phyloP scores from a whole-genome alignment of 2,888 invertebrate genomes.

The Kuschelorhynchus macadamiae region DNA sequence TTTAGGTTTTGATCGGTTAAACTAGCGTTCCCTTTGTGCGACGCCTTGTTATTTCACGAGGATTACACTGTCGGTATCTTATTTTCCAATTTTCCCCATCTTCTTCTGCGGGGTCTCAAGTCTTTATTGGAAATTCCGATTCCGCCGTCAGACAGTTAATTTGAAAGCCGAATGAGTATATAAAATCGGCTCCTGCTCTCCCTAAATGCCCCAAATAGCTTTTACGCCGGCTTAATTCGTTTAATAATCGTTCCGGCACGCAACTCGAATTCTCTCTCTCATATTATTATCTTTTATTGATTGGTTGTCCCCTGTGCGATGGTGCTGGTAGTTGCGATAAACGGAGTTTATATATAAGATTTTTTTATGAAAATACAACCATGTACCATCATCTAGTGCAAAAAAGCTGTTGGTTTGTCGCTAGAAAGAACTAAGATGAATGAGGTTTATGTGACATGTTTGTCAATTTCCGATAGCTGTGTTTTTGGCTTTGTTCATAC shows the following conservation, averaged over 20 bases:
- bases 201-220: conserved; percentile 63
- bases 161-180: conserved; percentile 62
- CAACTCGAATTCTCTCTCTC: conserved; percentile 52
- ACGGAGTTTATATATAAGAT: conserved; percentile 9
- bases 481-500: no score
- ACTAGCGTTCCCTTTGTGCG: no score
- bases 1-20: no score
- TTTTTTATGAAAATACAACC: no score
- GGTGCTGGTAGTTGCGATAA: conserved; percentile 8
- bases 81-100: conserved; percentile 45
- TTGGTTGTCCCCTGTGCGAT: conserved; percentile 18
- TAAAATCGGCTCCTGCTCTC: conserved; percentile 60
- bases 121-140: conserved; percentile 63
- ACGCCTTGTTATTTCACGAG: conserved; percentile 30
- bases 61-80: conserved; percentile 33
- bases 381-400: no score
- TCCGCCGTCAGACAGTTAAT: conserved; percentile 62
- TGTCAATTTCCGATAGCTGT: no score
- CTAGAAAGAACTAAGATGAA: no score
- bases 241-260: conserved; percentile 57
- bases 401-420: no score
- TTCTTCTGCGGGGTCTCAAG: conserved; percentile 37
- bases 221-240: conserved; percentile 61
- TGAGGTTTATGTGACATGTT: no score
- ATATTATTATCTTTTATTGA: conserved; percentile 50